Evolutionary conservation across 2,888 invertebrate genomes (phyloP).

Genomic region (Onchidella celtica): DNA sequence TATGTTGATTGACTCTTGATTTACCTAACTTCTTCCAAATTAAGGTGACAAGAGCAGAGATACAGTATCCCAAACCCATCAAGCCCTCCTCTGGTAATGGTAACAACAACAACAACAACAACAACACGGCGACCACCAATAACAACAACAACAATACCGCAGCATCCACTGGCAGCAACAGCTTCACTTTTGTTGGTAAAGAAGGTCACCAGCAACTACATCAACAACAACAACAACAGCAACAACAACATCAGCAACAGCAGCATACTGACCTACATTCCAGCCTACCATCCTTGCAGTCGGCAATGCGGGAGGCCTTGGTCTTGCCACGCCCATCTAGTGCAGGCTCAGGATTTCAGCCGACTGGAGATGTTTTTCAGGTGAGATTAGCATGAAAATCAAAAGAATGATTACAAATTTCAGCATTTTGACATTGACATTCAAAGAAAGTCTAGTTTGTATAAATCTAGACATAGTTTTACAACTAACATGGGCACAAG

Average conservation of each 20-base stretch:
- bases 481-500: no score
- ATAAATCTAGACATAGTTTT: neutral
- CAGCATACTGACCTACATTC: conserved; percentile 14
- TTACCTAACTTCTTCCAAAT: no score
- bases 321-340: conserved; percentile 74
- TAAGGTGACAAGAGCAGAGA: conserved; percentile 89
- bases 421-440: no score
- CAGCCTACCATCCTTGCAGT: conserved; percentile 50
- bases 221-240: conserved; percentile 9
- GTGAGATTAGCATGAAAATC: no score
- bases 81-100: conserved; percentile 82
- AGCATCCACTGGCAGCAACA: conserved; percentile 16
- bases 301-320: conserved; percentile 55
- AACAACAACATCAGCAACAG: conserved; percentile 24
- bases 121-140: neutral
- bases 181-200: conserved; percentile 11
- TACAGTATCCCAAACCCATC: conserved; percentile 88
- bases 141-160: conserved; percentile 25
- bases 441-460: no score
- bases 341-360: conserved; percentile 87
- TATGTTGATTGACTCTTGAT: no score
- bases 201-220: conserved; percentile 1
- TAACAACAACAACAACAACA: conserved; percentile 23
- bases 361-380: conserved; percentile 86
- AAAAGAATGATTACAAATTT: no score